Percentiles rank a stretch among this genome's conserved stretches.
phyloP scores from a whole-genome alignment of 2,113 vertebrate genomes.

The Hipposideros armiger region DNA sequence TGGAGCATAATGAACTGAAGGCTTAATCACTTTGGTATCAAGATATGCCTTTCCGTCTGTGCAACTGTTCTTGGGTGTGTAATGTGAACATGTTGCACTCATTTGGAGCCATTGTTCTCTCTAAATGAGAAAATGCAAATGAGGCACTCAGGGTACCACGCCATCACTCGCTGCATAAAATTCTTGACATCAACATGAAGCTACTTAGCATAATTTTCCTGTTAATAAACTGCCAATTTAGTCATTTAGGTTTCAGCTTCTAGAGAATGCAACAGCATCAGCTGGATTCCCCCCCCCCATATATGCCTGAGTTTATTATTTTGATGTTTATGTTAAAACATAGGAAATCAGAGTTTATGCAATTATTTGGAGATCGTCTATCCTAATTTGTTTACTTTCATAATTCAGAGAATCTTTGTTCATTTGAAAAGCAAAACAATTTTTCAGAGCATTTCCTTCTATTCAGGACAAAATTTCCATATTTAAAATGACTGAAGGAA shows the following conservation, averaged over 20 bases:
- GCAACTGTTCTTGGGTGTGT: conserved; percentile 84
- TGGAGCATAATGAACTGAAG: conserved; percentile 80
- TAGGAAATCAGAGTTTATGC: conserved; percentile 75
- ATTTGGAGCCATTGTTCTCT: conserved; percentile 90
- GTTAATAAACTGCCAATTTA: conserved; percentile 95
- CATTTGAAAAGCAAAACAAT: conserved; percentile 76
- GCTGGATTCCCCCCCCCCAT: conserved; percentile 56
- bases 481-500: conserved; percentile 54
- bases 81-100: conserved; percentile 85
- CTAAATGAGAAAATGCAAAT: conserved; percentile 93
- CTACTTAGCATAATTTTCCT: conserved; percentile 94
- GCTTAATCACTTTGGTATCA: conserved; percentile 79
- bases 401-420: conserved; percentile 70
- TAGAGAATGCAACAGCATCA: conserved; percentile 79
- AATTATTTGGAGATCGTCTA: conserved; percentile 77
- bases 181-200: conserved; percentile 89
- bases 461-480: neutral
- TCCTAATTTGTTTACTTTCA: conserved; percentile 81
- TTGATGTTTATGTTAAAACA: conserved; percentile 82
- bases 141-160: conserved; percentile 81
- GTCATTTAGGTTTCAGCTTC: conserved; percentile 88
- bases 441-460: conserved; percentile 59
- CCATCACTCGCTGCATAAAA: conserved; percentile 87
- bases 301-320: conserved; percentile 81
- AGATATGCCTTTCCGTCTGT: conserved; percentile 80